A percentile compares a stretch with the other conserved stretches of the same genome.
These are phyloP conservation scores for Nasonia giraulti DNA, from an alignment of 1,140 invertebrate species.

Conservation along the genomic window DNA sequence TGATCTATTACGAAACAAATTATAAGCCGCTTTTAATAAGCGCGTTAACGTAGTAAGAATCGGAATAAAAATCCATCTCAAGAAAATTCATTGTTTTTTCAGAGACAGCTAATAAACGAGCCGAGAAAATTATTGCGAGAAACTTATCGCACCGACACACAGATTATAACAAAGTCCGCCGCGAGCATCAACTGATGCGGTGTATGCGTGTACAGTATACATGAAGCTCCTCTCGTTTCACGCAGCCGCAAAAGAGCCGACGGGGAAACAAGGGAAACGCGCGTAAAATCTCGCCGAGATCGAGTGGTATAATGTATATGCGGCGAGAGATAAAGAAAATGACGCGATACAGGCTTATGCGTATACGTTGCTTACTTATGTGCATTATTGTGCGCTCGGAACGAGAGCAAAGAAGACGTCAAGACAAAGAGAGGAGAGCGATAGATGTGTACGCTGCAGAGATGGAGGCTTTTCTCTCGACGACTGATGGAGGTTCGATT, in stretches of 20 bases:
- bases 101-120: too few relatives aligned
- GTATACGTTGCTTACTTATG: background rate
- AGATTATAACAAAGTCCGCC: too few relatives aligned
- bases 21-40: background rate
- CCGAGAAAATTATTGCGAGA: too few relatives aligned
- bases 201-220: too few relatives aligned
- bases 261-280: background rate
- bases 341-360: background rate
- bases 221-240: too few relatives aligned
- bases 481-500: too few relatives aligned
- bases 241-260: background rate
- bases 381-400: background rate
- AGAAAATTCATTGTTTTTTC: background rate
- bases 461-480: too few relatives aligned
- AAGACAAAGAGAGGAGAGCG: background rate
- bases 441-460: background rate
- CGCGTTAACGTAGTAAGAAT: too few relatives aligned
- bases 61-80: too few relatives aligned
- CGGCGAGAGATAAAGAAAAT: slow-evolving; percentile 4
- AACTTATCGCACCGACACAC: too few relatives aligned
- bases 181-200: too few relatives aligned
- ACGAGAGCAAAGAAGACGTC: background rate
- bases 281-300: background rate
- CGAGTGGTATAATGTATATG: background rate
- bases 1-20: slow-evolving; percentile 12